Percentiles rank a stretch among this genome's conserved stretches.
These are phyloP conservation scores for Hecatera dysodea DNA, from an alignment of 2,888 invertebrate species.

Conservation along the genomic window DNA sequence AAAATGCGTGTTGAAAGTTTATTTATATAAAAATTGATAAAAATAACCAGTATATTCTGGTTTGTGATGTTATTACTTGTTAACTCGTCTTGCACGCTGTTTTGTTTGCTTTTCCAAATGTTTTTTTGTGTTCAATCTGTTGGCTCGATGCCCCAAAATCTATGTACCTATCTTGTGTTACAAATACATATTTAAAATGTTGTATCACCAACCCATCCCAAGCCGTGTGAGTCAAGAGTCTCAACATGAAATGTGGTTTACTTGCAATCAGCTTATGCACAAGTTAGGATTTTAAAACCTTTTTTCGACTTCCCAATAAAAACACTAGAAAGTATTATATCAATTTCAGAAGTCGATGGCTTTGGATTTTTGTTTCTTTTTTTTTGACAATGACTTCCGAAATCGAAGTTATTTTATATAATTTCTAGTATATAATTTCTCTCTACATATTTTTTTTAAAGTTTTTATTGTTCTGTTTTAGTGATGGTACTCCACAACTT, in stretches of 20 bases:
- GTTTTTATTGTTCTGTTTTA: too few species aligned
- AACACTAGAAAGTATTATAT: too few species aligned
- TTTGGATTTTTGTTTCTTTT: too few species aligned
- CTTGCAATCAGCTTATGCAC: too few species aligned
- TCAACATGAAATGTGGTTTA: background rate
- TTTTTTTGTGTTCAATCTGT: slow-evolving; percentile 3
- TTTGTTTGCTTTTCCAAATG: slow-evolving; percentile 32
- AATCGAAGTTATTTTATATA: too few species aligned
- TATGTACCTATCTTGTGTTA: slow-evolving; percentile 24
- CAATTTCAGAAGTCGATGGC: too few species aligned
- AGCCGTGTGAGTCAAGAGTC: background rate
- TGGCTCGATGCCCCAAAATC: slow-evolving; percentile 1
- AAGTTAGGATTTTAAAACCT: too few species aligned
- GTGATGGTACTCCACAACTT: too few species aligned
- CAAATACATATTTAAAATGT: slow-evolving; percentile 34
- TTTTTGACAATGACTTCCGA: too few species aligned
- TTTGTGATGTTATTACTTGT: slow-evolving; percentile 25
- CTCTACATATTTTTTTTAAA: too few species aligned
- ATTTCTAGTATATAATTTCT: too few species aligned
- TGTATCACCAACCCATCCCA: slow-evolving; percentile 16
- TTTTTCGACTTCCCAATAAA: too few species aligned
- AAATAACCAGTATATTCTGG: slow-evolving; percentile 28
- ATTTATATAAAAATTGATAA: slow-evolving; percentile 45
- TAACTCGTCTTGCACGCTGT: slow-evolving; percentile 9
- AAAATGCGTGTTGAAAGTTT: slow-evolving; percentile 44